Evolutionary conservation across 1,140 invertebrate genomes (phyloP), one percentile per base, ranked within the genome.

Genomic region (Alviniconcha marisindica): DNA sequence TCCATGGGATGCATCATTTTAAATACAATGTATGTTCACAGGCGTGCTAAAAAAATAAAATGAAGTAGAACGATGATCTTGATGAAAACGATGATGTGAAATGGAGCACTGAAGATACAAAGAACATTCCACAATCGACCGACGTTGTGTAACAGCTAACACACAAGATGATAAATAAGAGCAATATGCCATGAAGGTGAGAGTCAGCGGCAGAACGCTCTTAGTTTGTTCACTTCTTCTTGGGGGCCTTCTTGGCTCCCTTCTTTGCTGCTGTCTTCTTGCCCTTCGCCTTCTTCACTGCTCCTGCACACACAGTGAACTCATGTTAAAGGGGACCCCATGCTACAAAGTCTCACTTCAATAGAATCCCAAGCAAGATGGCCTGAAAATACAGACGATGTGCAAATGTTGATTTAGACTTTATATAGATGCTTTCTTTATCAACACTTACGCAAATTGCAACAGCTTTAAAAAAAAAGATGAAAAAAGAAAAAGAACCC

Each of bases 231-330:
- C 51, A 83, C 48, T 77, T 60, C 71, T 78, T 78, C 51, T 69
- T 78, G 71, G 77, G 77, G 33, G 83, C 51, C 44, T 83, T 83
- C 56, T 77, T 83, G 3, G 51, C 69, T 54, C 71, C 77, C 51
- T 74, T 80, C 44, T 78, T 83, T 10, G 51, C 77, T 54, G 60
- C 69, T 48, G 60, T 80, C 33, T 78, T 78, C 31, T 77, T 77
- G 1, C 63, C 73, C 42, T 84, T 84, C 24, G 83, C 48, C 51
- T 84, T 84, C 66, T 77, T 73, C 51, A 78, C 77, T 36, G 51
- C 77, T 38, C 77, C 77, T 78, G 77, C 28, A 78, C 44, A 77
- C 42, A 44, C 40, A 77, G 18, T 12, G 42, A 15, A 42, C n/a
- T n/a, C n/a, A n/a, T n/a, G n/a, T n/a, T n/a, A n/a, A n/a, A n/a